Percentiles rank a stretch among this genome's conserved stretches.
phyloP scores from a whole-genome alignment of 2,888 invertebrate species.

The Dermolepida albohirtum region DNA sequence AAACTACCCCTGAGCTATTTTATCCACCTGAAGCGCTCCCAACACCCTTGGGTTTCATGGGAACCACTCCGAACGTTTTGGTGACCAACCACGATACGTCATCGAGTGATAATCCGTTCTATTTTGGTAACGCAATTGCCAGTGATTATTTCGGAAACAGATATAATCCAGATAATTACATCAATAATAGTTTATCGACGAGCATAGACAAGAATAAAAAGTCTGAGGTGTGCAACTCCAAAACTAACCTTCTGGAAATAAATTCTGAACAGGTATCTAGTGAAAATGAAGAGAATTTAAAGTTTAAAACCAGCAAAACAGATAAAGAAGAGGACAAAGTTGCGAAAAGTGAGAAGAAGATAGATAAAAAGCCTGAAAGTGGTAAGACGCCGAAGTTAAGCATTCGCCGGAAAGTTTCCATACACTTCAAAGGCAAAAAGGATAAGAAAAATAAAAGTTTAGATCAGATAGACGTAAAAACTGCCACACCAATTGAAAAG shows the following conservation, averaged over 20 bases:
- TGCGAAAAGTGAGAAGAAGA: slow-evolving; percentile 41
- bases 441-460: slow-evolving; percentile 55
- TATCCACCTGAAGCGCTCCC: slow-evolving; percentile 25
- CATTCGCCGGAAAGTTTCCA: slow-evolving; percentile 63
- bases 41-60: slow-evolving; percentile 24
- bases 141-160: slow-evolving; percentile 56
- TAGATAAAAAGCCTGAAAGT: slow-evolving; percentile 41
- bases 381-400: slow-evolving; percentile 58
- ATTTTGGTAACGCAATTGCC: slow-evolving; percentile 57
- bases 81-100: slow-evolving; percentile 13
- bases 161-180: slow-evolving; percentile 59
- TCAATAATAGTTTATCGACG: slow-evolving; percentile 30
- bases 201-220: slow-evolving; percentile 43
- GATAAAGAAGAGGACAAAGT: slow-evolving; percentile 45
- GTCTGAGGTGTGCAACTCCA: slow-evolving; percentile 48
- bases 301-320: slow-evolving; percentile 51
- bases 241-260: slow-evolving; percentile 46
- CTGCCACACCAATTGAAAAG: slow-evolving; percentile 42
- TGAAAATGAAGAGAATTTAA: slow-evolving; percentile 61
- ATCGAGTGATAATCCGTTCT: slow-evolving; percentile 57
- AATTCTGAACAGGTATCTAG: slow-evolving; percentile 51
- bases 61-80: slow-evolving; percentile 19
- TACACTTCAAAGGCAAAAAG: slow-evolving; percentile 65
- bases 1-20: slow-evolving; percentile 43
- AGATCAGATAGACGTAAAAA: slow-evolving; percentile 22